Conservation (phyloP, 1,140 invertebrate genomes). For the Achatina immaculata region DNA sequence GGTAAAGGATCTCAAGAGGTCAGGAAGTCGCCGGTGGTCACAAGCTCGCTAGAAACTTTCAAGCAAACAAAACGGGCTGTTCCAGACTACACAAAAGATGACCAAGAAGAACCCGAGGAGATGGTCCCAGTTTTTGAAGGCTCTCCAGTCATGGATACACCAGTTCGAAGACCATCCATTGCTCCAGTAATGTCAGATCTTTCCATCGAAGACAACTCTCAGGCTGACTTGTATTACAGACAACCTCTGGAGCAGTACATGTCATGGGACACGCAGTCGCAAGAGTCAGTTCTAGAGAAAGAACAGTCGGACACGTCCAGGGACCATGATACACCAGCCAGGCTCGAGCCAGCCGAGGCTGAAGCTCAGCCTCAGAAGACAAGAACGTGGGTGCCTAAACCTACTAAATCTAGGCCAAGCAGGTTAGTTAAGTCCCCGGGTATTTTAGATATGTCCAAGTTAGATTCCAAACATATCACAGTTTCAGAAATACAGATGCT, state of each 20-base stretch:
- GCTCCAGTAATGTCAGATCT: neutral
- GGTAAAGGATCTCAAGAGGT: neutral
- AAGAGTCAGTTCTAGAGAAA: conserved; percentile 15
- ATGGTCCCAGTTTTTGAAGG: neutral
- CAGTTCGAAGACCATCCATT: neutral
- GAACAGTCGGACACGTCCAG: conserved; percentile 16
- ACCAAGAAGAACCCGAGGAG: neutral
- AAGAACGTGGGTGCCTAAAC: conserved; percentile 32
- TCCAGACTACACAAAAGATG: neutral
- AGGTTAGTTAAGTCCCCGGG: conserved; percentile 20
- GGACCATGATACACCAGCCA: neutral
- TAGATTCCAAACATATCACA: too few species aligned
- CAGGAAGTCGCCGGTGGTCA: neutral
- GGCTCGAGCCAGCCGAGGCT: neutral
- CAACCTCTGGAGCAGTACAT: neutral
- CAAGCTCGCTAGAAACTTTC: too few species aligned
- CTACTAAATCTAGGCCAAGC: conserved; percentile 12
- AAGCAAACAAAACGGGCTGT: neutral
- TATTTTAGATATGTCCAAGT: too few species aligned
- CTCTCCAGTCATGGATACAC: neutral
- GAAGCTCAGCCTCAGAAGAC: conserved; percentile 19
- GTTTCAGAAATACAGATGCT: too few species aligned
- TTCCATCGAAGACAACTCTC: neutral
- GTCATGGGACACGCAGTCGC: neutral
- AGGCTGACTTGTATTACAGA: too few species aligned